Base-by-base conservation (phyloP, 23 tunicate genomes). In the Trididemnum miniatum region DNA sequence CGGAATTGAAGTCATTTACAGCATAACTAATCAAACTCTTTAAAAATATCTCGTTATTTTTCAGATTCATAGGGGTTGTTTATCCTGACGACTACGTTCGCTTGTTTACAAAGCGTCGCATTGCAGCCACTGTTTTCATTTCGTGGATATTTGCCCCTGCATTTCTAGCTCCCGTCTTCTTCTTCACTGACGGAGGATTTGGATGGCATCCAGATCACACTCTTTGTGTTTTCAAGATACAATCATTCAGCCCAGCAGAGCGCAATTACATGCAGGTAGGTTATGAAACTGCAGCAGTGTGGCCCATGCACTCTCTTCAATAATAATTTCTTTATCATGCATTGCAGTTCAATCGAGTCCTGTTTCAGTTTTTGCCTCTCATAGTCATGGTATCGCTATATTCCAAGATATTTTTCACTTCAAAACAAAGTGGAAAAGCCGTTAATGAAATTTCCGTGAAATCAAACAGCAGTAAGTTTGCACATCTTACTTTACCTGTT, bases 101-200 rank as follows among this genome's bases (percentile, higher is more conserved):
- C 3, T 51, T 88, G 32, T 88, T 81, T 40, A 75, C 93, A 20
- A 64, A 29, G 34, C 26, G 24, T 20, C 59, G 84, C 28, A 76
- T 82, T 24, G 26, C 51, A 20, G 35, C 77, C 20, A 66, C 62
- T 0, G 77, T 88, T 18, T 7, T 65, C 29, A 65, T 82, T 31
- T 86, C 89, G 26, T 91, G 97, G 97, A 23, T 87, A 0, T 76
- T 91, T 28, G 97, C 97, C 12, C 97, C 97, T 12, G 85, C 82
- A 4, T 52, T 87, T 37, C n/a, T 91, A 65, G 39, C 67, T 54
- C 91, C 90, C 7, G 37, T 89, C 26, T 83, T 91, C 38, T 83
- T 91, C 81, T 78, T 84, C 40, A 30, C 29, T 9, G 38, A 33
- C 57, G 65, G 79, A 32, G 93, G 93, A 20, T 88, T 39, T 66